phyloP scores from a whole-genome alignment of 2,797 vertebrate species.

The Heliangelus exortis region DNA sequence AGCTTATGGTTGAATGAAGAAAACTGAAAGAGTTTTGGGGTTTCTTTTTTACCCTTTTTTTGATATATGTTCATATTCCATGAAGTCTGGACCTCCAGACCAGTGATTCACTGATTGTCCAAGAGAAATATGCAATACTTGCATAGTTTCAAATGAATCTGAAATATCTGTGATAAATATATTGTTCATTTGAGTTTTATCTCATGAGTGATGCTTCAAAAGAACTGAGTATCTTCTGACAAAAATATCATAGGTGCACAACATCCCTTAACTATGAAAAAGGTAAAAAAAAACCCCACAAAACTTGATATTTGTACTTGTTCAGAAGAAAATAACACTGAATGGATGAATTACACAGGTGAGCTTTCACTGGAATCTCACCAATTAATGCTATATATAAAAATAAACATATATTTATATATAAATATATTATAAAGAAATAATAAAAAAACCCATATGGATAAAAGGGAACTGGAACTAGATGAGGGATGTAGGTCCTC shows the following conservation, averaged over 20 bases:
- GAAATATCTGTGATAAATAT: not conserved
- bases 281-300: not conserved
- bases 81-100: not conserved
- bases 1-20: not conserved
- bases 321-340: not conserved
- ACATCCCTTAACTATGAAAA: not conserved
- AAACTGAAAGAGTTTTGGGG: not conserved
- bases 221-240: not conserved
- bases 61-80: not conserved
- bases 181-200: not conserved
- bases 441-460: too few species aligned
- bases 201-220: not conserved
- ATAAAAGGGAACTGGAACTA: too few species aligned
- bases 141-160: not conserved
- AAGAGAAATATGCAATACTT: not conserved
- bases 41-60: fast-evolving
- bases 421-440: too few species aligned
- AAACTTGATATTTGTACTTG: not conserved
- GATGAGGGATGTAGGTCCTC: not conserved
- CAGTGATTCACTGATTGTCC: not conserved
- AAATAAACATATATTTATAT: too few species aligned
- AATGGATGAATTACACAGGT: not conserved
- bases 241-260: not conserved
- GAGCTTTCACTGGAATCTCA: not conserved
- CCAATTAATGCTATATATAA: not conserved